A percentile compares a stretch with the other conserved stretches of the same genome.
Evolutionary conservation across 2,797 vertebrate species (phyloP).

Genomic region (Tapera naevia): DNA sequence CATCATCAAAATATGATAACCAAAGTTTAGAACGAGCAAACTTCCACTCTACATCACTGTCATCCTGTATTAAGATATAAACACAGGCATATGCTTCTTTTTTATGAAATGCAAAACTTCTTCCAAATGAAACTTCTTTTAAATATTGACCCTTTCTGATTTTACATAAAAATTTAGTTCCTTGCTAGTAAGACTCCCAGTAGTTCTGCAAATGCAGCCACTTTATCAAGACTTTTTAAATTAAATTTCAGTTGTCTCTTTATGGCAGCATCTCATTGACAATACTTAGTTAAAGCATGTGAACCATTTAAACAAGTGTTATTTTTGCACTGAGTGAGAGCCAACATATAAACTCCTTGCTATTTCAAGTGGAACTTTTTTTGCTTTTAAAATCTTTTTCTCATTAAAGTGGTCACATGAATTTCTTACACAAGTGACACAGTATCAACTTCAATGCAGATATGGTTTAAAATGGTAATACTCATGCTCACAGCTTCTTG

Average conservation of each 20-base stretch:
- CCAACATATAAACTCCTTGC: neutral
- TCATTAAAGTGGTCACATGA: neutral
- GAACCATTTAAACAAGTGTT: neutral
- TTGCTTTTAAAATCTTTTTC: neutral
- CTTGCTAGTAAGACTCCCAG: neutral
- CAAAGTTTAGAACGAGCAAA: slow-evolving; percentile 96
- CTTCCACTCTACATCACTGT: slow-evolving; percentile 97
- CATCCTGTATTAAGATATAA: slow-evolving; percentile 80
- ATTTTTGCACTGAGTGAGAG: neutral
- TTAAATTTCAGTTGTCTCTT: neutral
- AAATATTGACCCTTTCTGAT: neutral
- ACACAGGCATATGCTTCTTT: neutral
- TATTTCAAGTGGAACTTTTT: neutral
- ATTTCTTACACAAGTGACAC: neutral
- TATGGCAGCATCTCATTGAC: neutral
- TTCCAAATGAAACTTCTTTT: neutral
- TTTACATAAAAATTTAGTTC: neutral
- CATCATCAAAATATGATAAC: slow-evolving; percentile 94
- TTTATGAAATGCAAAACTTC: neutral
- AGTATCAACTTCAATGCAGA: neutral
- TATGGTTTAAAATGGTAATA: neutral
- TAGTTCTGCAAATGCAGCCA: neutral
- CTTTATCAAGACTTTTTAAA: neutral
- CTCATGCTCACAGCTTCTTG: neutral
- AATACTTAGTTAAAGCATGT: neutral